Base-by-base conservation (phyloP, 1,140 invertebrate species). In the Adelges cooleyi region DNA sequence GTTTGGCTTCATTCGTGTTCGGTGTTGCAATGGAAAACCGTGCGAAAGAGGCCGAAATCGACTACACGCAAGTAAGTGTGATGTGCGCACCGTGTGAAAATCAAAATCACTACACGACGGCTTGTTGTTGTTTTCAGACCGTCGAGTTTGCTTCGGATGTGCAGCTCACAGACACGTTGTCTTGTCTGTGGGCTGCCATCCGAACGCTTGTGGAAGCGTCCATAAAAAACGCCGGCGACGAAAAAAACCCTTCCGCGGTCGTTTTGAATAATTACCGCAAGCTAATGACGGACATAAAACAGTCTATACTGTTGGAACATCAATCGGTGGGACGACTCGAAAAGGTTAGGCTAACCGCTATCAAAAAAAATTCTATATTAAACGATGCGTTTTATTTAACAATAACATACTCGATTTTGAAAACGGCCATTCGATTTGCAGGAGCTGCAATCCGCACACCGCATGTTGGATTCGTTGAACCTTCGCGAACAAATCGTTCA, bases 251-350 rank as follows among this genome's bases (percentile, higher is more conserved):
- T 3, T 8, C 44, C 1, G 20, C 17, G 1, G 17, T 6, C 4
- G n/a, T 59, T 1, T 29, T 62, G 17, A 42, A 62, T 25, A 62
- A 62, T 29, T 62, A 62, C 29, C 44, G 25, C 8, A 22, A 48
- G 22, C n/a, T 62, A 13, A 62, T 62, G 25, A 40, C 56, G 8
- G 56, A 62, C 29, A 62, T 62, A 46, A 62, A 62, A 62, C 42
- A 48, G 3, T 62, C 56, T 8, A 62, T 62, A 18, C 5, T 48
- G 10, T 48, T 8, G 17, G 56, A 62, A 22, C 56, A 62, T 10
- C 44, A 33, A 18, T 18, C 25, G 33, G 20, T 62, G 40, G 42
- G 46, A 20, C 25, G 29, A n/a, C 40, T 62, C 10, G 44, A 62
- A 46, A 25, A 46, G 13, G 56, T 33, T n/a, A n/a, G n/a, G n/a